Conservation (phyloP, 2,113 vertebrate species). For the Oostethus manadensis region DNA sequence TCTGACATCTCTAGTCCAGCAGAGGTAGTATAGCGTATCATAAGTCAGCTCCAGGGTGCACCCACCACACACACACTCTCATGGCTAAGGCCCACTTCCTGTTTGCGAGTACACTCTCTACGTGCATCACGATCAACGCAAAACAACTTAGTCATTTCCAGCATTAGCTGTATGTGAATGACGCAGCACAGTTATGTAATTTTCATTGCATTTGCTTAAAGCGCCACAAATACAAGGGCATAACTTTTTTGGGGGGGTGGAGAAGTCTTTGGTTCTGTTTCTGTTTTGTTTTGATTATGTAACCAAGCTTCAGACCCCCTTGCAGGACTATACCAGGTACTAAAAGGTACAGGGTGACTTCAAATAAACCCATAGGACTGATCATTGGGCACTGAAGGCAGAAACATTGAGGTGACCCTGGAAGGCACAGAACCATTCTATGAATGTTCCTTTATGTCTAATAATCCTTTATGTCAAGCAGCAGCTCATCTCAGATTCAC, state of each 20-base stretch:
- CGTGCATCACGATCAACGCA: slow-evolving; percentile 41
- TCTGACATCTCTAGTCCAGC: slow-evolving; percentile 54
- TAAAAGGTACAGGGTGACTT: no score
- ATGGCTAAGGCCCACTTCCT: slow-evolving; percentile 27
- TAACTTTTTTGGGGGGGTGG: background rate
- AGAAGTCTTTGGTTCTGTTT: background rate
- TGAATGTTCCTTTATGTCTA: no score
- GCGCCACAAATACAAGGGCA: background rate
- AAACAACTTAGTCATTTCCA: slow-evolving; percentile 15
- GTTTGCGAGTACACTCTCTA: slow-evolving; percentile 40
- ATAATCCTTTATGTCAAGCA: no score
- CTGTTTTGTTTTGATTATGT: slow-evolving; percentile 7
- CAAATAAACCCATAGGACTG: no score
- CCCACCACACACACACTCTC: slow-evolving; percentile 23
- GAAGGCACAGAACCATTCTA: no score
- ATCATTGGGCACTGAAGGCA: no score
- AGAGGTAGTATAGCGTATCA: slow-evolving; percentile 47
- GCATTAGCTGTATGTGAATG: slow-evolving; percentile 23
- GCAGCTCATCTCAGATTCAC: no score
- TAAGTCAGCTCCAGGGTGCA: slow-evolving; percentile 42
- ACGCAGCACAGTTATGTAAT: slow-evolving; percentile 18
- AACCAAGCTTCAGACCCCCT: background rate
- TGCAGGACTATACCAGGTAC: no score
- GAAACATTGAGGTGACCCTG: no score
- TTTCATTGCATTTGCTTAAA: slow-evolving; percentile 8